These are phyloP conservation scores for Virgularia gustaviana DNA, from an alignment of 92 coral and sea anemone species.

Conservation along the genomic window DNA sequence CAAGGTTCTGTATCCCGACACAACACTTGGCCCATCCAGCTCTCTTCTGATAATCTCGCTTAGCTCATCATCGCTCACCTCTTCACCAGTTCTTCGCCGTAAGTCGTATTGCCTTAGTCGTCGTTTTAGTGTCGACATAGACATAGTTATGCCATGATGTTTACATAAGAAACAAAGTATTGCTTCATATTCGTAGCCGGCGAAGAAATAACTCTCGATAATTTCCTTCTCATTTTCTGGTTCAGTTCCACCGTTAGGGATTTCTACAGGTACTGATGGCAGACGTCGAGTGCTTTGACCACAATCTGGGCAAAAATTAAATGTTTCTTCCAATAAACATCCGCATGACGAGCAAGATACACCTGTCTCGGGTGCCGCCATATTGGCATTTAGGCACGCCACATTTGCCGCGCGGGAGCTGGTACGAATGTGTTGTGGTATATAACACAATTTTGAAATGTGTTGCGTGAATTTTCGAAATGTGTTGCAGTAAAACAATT, in stretches of 20 bases:
- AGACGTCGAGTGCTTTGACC: conserved; percentile 1
- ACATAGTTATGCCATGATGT: conserved; percentile 32
- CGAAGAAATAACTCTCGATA: conserved; percentile 27
- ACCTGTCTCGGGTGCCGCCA: too few species aligned
- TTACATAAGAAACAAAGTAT: conserved; percentile 32
- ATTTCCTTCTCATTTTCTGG: conserved; percentile 14
- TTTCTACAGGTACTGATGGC: background rate
- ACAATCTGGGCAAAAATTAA: conserved; percentile 37
- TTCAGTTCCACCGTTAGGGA: background rate
- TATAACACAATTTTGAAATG: conserved; percentile 5
- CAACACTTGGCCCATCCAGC: conserved; percentile 38
- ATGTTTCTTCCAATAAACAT: background rate
- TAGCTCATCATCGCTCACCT: conserved; percentile 25
- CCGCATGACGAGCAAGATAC: conserved; percentile 26
- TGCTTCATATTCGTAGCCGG: conserved; percentile 30
- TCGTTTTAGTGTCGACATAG: conserved; percentile 42
- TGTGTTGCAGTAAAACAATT: conserved; percentile 2
- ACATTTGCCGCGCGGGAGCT: conserved; percentile 8
- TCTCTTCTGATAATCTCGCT: conserved; percentile 22
- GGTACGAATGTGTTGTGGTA: conserved; percentile 5
- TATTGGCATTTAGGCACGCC: background rate
- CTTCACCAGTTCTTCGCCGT: conserved; percentile 16
- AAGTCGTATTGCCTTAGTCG: conserved; percentile 31
- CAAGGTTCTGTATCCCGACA: conserved; percentile 38
- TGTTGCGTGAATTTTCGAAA: background rate